Base-by-base conservation (phyloP, 2,888 invertebrate genomes). In the Hypselothyrea guttata region DNA sequence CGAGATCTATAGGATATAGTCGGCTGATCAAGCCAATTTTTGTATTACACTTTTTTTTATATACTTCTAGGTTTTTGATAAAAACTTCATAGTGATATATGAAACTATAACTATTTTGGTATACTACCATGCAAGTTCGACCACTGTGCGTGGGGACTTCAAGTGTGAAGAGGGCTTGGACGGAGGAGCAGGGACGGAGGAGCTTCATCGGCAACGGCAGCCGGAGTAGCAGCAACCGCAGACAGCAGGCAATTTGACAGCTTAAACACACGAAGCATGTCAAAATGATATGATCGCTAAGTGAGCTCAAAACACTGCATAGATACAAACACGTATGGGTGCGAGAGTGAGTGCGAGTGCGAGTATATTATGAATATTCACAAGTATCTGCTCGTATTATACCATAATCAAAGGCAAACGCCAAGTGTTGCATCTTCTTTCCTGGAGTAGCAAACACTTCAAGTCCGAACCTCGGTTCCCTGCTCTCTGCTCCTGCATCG, bases 231-330 rank as follows among this genome's bases (percentile, higher is more conserved):
- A 58, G 79, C 70, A 75, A 58, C 71, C 69, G 85, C 65, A 68
- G 79, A 73, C 79, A 75, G 79, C 79, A 75, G 79, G 74, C 81
- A 79, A 81, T 81, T 85, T 81, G 81, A 81, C 81, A 81, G 85
- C 81, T 85, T 84, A 83, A 81, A 81, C 85, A 81, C 81, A 81
- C 84, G 86, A 83, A 76, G 81, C 81, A 71, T 79, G 81, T 81
- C 81, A 81, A 81, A 81, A 81, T 81, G 85, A 81, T 81, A 81
- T 81, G 81, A 81, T 81, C 81, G 85, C 84, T 76, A 76, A 85
- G 85, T 75, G 84, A 71, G 86, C 85, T 71, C 76, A 72, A 71
- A 22, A 64, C 63, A 69, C 13, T 69, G 71, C 60, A 51, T 57
- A 65, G 60, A 58, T 59, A 64, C 61, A 52, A 54, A 54, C 52